Evolutionary conservation across 2,113 vertebrate genomes (phyloP).

Genomic region (Zeus faber): DNA sequence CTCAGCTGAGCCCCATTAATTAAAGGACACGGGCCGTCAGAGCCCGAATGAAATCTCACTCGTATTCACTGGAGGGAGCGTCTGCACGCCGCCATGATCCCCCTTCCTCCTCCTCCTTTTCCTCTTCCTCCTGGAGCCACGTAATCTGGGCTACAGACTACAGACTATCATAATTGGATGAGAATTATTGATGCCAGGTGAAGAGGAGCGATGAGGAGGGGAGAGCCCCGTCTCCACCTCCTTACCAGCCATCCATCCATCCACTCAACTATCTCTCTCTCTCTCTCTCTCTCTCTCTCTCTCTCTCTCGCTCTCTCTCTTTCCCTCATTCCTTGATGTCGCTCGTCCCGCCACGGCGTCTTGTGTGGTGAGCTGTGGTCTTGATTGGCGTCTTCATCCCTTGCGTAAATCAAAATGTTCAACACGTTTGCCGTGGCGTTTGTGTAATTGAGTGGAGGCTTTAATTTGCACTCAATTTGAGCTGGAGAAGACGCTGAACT

Average conservation of each 20-base stretch:
- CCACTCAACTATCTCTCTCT: slow-evolving; percentile 2
- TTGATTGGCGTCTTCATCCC: slow-evolving; percentile 46
- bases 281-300: too few relatives aligned
- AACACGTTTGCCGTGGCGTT: slow-evolving; percentile 24
- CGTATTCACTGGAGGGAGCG: slow-evolving; percentile 43
- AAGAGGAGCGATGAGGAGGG: too few relatives aligned
- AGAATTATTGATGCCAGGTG: slow-evolving; percentile 62
- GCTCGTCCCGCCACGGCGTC: slow-evolving; percentile 6
- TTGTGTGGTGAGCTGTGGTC: slow-evolving; percentile 25
- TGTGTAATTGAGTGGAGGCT: slow-evolving; percentile 14
- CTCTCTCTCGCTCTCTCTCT: too few relatives aligned
- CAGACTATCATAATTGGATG: slow-evolving; percentile 64
- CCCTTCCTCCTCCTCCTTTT: background rate
- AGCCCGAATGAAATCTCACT: slow-evolving; percentile 54
- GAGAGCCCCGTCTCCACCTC: too few relatives aligned
- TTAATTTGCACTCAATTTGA: slow-evolving; percentile 30
- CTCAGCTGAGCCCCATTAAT: slow-evolving; percentile 54
- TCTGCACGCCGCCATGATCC: slow-evolving; percentile 47
- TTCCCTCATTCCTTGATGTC: slow-evolving; percentile 14
- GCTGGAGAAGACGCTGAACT: slow-evolving; percentile 9
- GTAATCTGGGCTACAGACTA: slow-evolving; percentile 58
- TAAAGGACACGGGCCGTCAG: slow-evolving; percentile 54
- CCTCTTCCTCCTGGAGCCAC: slow-evolving; percentile 24
- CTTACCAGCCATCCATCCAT: background rate
- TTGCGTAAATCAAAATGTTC: slow-evolving; percentile 16